These are phyloP conservation scores for Diorhabda elongata DNA, from an alignment of 1,140 invertebrate genomes.

Conservation along the genomic window DNA sequence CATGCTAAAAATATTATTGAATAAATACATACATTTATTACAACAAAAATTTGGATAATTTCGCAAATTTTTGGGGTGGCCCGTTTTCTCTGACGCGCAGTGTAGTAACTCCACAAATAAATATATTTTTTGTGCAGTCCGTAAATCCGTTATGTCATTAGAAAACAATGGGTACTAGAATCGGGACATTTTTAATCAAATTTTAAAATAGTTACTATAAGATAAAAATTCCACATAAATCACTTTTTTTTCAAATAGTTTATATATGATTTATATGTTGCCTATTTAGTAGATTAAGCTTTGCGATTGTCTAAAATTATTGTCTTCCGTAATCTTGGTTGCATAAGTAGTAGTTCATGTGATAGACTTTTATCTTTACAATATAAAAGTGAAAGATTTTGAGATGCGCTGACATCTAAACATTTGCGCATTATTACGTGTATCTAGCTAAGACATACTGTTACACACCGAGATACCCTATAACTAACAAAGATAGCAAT, in stretches of 20 bases:
- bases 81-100: too few relatives aligned
- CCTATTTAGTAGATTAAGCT: not conserved
- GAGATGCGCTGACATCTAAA: constrained; percentile 21
- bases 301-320: too few relatives aligned
- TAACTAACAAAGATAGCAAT: constrained; percentile 14
- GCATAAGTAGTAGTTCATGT: not conserved
- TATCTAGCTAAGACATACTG: constrained; percentile 7
- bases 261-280: not conserved
- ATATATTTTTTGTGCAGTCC: too few relatives aligned
- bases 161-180: too few relatives aligned
- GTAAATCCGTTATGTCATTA: too few relatives aligned
- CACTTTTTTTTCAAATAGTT: too few relatives aligned
- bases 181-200: not conserved
- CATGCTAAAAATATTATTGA: too few relatives aligned
- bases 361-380: not conserved
- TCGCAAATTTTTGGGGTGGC: too few relatives aligned
- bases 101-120: too few relatives aligned
- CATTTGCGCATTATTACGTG: constrained; percentile 20
- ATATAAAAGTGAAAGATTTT: constrained; percentile 19
- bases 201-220: not conserved
- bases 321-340: not conserved
- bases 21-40: too few relatives aligned
- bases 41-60: too few relatives aligned
- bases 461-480: not conserved
- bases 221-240: too few relatives aligned